A percentile compares a stretch with the other conserved stretches of the same genome.
phyloP scores from a whole-genome alignment of 2,888 invertebrate species.

The Yponomeuta cagnagella region DNA sequence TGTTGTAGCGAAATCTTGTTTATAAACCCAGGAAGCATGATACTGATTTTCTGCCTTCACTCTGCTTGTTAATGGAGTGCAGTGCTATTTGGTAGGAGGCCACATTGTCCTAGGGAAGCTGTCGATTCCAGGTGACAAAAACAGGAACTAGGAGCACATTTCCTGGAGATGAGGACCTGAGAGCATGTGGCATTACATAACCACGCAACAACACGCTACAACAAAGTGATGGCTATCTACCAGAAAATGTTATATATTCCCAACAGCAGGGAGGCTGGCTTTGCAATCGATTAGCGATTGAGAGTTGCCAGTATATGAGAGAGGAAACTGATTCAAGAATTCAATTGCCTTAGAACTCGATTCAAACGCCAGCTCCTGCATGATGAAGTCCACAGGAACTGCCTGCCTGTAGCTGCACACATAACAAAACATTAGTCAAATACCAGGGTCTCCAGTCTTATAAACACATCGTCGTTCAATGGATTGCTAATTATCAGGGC shows the following conservation, averaged over 20 bases:
- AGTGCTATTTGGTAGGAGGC: constrained; percentile 18
- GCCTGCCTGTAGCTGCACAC: constrained; percentile 94
- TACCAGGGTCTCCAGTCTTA: constrained; percentile 39
- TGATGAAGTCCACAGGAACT: constrained; percentile 90
- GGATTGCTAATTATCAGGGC: neutral
- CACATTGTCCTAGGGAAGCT: constrained; percentile 56
- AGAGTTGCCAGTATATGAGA: constrained; percentile 82
- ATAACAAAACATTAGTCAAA: constrained; percentile 63
- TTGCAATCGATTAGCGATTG: constrained; percentile 93
- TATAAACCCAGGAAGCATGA: constrained; percentile 3
- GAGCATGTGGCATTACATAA: constrained; percentile 52
- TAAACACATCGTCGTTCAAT: constrained; percentile 15
- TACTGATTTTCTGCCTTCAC: neutral
- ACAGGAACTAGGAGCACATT: neutral
- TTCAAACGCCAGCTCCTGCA: constrained; percentile 92
- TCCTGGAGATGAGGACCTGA: constrained; percentile 34
- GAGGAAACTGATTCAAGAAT: constrained; percentile 89
- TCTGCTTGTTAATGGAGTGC: neutral
- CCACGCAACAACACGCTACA: constrained; percentile 57
- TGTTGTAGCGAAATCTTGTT: neutral
- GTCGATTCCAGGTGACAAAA: constrained; percentile 52
- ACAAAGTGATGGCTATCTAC: constrained; percentile 53
- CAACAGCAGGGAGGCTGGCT: constrained; percentile 79
- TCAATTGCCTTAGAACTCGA: constrained; percentile 88
- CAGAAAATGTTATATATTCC: constrained; percentile 73